Evolutionary conservation across 2,888 invertebrate genomes (phyloP).

Genomic region (Cryptocephalus moraei): DNA sequence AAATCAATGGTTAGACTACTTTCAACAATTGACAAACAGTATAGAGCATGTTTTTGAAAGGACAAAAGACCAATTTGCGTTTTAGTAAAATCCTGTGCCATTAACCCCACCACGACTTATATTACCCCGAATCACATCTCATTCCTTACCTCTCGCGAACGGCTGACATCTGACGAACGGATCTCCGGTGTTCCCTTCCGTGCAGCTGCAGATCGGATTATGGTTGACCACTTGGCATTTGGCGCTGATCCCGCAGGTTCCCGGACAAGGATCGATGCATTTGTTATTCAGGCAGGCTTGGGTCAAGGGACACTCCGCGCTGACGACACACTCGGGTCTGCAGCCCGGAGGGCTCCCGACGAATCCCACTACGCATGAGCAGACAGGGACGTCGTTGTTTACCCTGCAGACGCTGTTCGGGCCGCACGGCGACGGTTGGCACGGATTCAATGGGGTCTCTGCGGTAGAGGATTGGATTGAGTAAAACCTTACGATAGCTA

Average conservation of each 20-base stretch:
- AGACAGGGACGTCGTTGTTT: conserved; percentile 46
- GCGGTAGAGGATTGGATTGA: neutral
- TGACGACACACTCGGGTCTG: conserved; percentile 69
- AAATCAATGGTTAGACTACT: too few relatives aligned
- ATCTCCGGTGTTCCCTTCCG: conserved; percentile 59
- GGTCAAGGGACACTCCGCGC: conserved; percentile 64
- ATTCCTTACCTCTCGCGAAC: neutral
- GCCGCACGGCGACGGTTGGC: conserved; percentile 63
- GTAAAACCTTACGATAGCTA: neutral
- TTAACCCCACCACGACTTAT: too few relatives aligned
- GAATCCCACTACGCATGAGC: conserved; percentile 61
- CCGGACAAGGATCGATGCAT: conserved; percentile 72
- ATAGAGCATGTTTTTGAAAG: too few relatives aligned
- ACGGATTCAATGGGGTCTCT: conserved; percentile 45
- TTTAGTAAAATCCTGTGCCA: too few relatives aligned
- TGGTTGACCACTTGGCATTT: conserved; percentile 69
- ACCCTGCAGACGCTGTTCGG: conserved; percentile 56
- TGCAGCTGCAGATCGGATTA: conserved; percentile 69
- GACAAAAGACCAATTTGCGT: too few relatives aligned
- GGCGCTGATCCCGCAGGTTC: conserved; percentile 66
- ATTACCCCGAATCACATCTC: too few relatives aligned
- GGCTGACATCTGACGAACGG: conserved; percentile 61
- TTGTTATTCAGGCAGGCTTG: conserved; percentile 74
- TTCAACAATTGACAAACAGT: too few relatives aligned
- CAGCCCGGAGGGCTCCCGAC: conserved; percentile 68